Base-by-base conservation (phyloP, 2,113 vertebrate genomes). In the Petromus typicus region DNA sequence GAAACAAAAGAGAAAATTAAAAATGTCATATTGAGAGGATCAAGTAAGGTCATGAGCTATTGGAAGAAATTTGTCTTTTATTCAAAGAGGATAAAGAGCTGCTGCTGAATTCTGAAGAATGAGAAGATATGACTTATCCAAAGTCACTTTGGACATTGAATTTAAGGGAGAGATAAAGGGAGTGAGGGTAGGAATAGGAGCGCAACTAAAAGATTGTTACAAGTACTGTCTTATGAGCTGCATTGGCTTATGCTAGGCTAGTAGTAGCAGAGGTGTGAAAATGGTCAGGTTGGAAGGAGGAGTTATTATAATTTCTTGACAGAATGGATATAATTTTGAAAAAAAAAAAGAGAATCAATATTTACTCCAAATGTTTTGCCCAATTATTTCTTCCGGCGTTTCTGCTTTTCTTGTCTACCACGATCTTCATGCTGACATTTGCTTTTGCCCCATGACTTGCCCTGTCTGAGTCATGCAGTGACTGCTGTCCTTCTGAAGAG, bases 231-330 rank as follows among this genome's bases (percentile, higher is more conserved):
- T 40, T 48, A 57, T 0, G 30, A 40, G 37, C 67, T 7, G 16
- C 20, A 27, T 16, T 17, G 57, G 7, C n/a, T 34, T 30, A 37
- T 13, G 32, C 18, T 57, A 1, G 2, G 0, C 2, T 5, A n/a
- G 61, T 9, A 4, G 11, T 5, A 16, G 9, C 4, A 0, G 14
- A 12, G 5, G n/a, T 2, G 32, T 1, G 1, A 51, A 30, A 32
- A 57, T 3, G 14, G 27, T 40, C 51, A 56, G 51, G 5, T 7
- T 27, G 9, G 20, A 79, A 40, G 8, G 45, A 54, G 64, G 48
- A 69, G 2, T 27, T 25, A 85, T 7, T 20, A 51, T 18, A 30
- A 7, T 27, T 37, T 59, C 18, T 59, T 32, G 11, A 22, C 2
- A 59, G 20, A 59, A 2, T 18, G 17, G 40, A 69, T 30, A 69